Conservation (phyloP, 1,140 invertebrate genomes). For the Monomorium pharaonis region DNA sequence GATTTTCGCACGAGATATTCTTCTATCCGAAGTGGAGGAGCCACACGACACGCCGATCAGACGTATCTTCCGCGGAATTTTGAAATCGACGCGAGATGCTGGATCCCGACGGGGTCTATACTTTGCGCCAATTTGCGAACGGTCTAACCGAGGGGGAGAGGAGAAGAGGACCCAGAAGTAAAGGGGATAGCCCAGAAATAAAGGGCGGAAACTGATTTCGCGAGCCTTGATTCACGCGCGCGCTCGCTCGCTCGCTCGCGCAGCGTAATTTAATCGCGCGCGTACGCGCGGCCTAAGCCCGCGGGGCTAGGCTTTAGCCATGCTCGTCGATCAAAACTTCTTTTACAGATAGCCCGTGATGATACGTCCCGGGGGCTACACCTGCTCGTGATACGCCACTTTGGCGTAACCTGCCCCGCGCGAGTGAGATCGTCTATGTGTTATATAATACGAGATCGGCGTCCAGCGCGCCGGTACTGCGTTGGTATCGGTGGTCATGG, state of each 20-base stretch:
- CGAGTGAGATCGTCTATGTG: constrained; percentile 58
- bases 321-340: constrained; percentile 60
- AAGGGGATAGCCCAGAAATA: constrained; percentile 39
- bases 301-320: constrained; percentile 15
- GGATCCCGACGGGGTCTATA: constrained; percentile 47
- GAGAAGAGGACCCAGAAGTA: background rate
- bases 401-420: constrained; percentile 56
- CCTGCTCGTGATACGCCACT: constrained; percentile 73
- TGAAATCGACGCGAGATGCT: constrained; percentile 15
- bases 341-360: constrained; percentile 65
- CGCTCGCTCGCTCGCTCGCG: background rate
- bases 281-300: constrained; percentile 30
- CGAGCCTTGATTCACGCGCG: background rate
- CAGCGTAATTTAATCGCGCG: constrained; percentile 55
- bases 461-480: constrained; percentile 36
- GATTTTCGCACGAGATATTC: background rate
- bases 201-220: constrained; percentile 60
- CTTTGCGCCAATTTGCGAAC: constrained; percentile 49
- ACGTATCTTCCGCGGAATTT: constrained; percentile 42
- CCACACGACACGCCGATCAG: background rate
- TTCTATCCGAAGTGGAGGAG: background rate
- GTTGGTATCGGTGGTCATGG: constrained; percentile 58
- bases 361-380: constrained; percentile 72
- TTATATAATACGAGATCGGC: constrained; percentile 71
- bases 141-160: background rate